Evolutionary conservation across 2,888 invertebrate species (phyloP), one percentile per base, ranked within the genome.

Genomic region (Eupithecia inturbata): DNA sequence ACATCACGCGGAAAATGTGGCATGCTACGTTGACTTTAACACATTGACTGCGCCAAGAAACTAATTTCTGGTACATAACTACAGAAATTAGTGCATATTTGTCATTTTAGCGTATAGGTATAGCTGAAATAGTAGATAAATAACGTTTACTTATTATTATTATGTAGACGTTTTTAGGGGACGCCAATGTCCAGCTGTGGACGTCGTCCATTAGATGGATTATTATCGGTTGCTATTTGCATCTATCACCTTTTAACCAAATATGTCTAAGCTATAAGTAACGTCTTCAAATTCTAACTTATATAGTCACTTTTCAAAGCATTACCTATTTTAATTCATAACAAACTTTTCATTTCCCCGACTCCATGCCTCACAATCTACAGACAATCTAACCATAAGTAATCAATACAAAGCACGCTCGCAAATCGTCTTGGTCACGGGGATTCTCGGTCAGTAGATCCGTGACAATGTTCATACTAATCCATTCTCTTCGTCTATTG

Each of bases 341-440:
- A 57, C 26, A 22, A 62, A 16, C 26, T 19, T 19, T 1, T 0
- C 31, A 31, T 62, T 62, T 16, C 9, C 19, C 9, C 3, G 0
- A 62, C 22, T 19, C 6, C 31, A 19, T 62, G 62, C 19, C 62
- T 19, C 28, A 31, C 62, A 62, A 12, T 62, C 28, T 9, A 62
- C 62, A 28, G 4, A 28, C 62, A 31, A 19, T 57, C 14, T 57
- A n/a, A 57, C 57, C 62, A 6, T 6, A n/a, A n/a, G 19, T 62
- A 31, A 62, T 62, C 57, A 57, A 57, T 57, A 57, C 57, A 57
- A 57, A 57, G 63, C 63, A 64, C 33, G 62, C 62, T 62, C 62
- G 63, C 31, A 33, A 39, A 66, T 66, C 39, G 36, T 36, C 66
- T 41, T 68, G 68, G 68, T 53, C 68, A 57, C 68, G 67, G 28